Base-by-base conservation (phyloP, 2,888 invertebrate genomes). In the Chalcis sispes region DNA sequence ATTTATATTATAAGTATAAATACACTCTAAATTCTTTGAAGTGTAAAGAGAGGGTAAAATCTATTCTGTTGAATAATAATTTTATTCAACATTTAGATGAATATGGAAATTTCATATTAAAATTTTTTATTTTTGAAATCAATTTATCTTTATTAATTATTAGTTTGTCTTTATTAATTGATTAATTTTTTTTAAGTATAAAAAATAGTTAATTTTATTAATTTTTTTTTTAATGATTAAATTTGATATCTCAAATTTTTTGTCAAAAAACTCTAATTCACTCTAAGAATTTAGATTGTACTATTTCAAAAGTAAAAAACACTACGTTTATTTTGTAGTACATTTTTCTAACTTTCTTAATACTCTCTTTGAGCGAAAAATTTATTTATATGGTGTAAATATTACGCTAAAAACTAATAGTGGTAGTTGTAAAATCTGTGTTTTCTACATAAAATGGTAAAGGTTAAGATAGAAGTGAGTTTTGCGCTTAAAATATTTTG, bases 371-470 rank as follows among this genome's bases (percentile, higher is more conserved):
- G 75, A 54, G 29, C 8, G 48, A 74, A 59, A 66, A 61, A 1
- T 64, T 75, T 69, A 77, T 70, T 74, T 64, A 64, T 64, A 61
- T 23, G 46, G 18, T 65, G 70, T 77, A 72, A 59, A 76, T 65
- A 76, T 42, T 46, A 64, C 56, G 20, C 32, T 27, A 62, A 58
- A 27, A 56, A 73, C 54, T 59, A 70, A 58, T 77, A 70, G 52
- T 50, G 29, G 36, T 73, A 73, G 42, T 36, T 67, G 15, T 72
- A 67, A 56, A 50, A 61, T 66, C 66, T 72, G 66, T 73, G 65
- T 66, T 66, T 66, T 64, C 59, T 59, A 66, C 52, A 15, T 64
- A 73, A 66, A 72, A 27, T 50, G 65, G 48, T 65, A 62, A 72
- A 23, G 62, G 62, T 52, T 72, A 52, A 59, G 32, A 29, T 29